phyloP scores from a whole-genome alignment of 2,797 vertebrate species.

The Mastacembelus armatus region DNA sequence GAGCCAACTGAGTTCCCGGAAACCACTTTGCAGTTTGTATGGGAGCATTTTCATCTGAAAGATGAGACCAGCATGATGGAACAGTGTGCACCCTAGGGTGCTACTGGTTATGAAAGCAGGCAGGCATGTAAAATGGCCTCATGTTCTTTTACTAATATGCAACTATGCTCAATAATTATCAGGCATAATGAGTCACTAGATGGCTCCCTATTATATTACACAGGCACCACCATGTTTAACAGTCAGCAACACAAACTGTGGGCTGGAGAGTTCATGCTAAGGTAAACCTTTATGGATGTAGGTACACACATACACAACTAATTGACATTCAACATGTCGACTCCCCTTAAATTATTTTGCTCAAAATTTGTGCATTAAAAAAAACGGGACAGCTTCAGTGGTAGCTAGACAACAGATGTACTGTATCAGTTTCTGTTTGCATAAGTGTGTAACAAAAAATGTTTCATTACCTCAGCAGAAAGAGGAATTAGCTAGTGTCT shows the following conservation, averaged over 20 bases:
- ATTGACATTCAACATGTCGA: conserved; percentile 7
- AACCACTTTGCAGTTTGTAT: conserved; percentile 30
- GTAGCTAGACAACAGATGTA: too few relatives aligned
- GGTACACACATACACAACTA: neutral
- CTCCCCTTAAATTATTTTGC: conserved; percentile 6
- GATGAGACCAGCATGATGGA: conserved; percentile 16
- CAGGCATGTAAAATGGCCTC: conserved; percentile 36
- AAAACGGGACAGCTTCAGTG: conserved; percentile 8
- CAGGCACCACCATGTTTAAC: conserved; percentile 31
- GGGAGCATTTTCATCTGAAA: conserved; percentile 21
- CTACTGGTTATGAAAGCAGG: conserved; percentile 19
- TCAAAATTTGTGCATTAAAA: conserved; percentile 5
- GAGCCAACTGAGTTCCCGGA: conserved; percentile 24
- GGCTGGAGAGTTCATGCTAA: conserved; percentile 11
- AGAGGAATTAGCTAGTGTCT: too few relatives aligned
- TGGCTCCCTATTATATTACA: conserved; percentile 32
- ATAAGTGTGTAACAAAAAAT: too few relatives aligned
- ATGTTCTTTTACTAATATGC: conserved; percentile 24
- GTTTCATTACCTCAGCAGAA: too few relatives aligned
- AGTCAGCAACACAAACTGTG: conserved; percentile 13
- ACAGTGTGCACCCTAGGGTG: conserved; percentile 26
- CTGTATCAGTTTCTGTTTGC: neutral
- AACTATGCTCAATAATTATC: conserved; percentile 35
- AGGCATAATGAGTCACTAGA: conserved; percentile 27
- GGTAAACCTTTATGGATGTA: conserved; percentile 9